Evolutionary conservation across 2,888 invertebrate genomes (phyloP), one percentile per base, ranked within the genome.

Genomic region (Aphidoletes aphidimyza): DNA sequence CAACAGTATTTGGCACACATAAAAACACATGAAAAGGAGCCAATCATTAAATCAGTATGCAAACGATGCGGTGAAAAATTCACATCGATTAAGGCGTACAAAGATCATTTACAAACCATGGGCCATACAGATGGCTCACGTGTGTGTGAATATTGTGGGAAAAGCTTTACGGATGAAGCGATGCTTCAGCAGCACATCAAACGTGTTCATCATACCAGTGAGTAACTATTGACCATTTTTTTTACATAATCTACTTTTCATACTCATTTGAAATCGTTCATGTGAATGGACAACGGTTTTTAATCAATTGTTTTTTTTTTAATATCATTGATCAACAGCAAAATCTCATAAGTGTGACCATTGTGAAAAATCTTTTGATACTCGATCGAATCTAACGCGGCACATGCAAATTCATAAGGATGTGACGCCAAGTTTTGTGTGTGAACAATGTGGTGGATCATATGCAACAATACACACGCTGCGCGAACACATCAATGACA

Each of bases 1-100:
- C 90, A 90, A 86, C 90, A 90, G 86, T 90, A 89, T 86, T 89
- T 89, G 86, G 90, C 89, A 84, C 90, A 90, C 86, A 89, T 90
- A 85, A 89, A 90, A 87, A 89, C 89, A 86, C 90, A 90, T 88
- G 88, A 88, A 86, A 89, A 84, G 42, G 36, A 90, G 88, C 86
- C 88, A 89, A 83, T 30, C 0, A 17, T 83, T 1, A 83, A 83
- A 83, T 42, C 39, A 19, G 42, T 45, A 22, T 90, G 90, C 85
- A 88, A 88, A 36, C 89, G 89, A 87, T 90, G 90, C 86, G 89
- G 89, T 34, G 86, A 88, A 85, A 89, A 89, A 86, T 89, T 90
- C 86, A 88, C 89, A 39, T 88, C 89, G 83, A 89, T 89, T 87
- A 89, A 89, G 86, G 87, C 89, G 42, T 89, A 90, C 86, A 88